These are phyloP conservation scores for Melanchra persicariae DNA, from an alignment of 2,888 invertebrate genomes.

Conservation along the genomic window DNA sequence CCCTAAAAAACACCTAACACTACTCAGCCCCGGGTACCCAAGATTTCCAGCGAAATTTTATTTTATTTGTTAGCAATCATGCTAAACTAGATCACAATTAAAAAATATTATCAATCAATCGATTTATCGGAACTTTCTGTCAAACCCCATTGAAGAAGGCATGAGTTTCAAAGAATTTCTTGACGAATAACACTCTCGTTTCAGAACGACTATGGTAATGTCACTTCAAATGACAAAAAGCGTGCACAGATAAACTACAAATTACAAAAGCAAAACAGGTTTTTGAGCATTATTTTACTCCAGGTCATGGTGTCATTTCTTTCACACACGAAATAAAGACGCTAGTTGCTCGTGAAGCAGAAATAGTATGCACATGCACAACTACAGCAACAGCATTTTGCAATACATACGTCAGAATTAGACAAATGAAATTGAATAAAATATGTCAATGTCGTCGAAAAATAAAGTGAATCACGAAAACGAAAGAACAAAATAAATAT, in stretches of 20 bases:
- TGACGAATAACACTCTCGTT: background rate
- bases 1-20: too few relatives aligned
- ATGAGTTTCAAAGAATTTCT: background rate
- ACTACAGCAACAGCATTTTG: background rate
- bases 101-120: too few relatives aligned
- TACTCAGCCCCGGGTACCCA: too few relatives aligned
- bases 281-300: background rate
- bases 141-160: too few relatives aligned
- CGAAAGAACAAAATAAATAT: slow-evolving; percentile 23
- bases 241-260: background rate
- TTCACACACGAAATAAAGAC: background rate
- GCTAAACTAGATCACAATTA: too few relatives aligned
- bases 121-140: too few relatives aligned
- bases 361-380: background rate
- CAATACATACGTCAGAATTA: background rate
- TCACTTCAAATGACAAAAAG: background rate
- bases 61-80: too few relatives aligned
- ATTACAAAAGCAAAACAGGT: background rate
- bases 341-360: background rate
- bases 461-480: background rate
- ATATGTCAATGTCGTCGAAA: slow-evolving; percentile 6
- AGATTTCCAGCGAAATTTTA: too few relatives aligned
- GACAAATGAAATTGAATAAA: slow-evolving; percentile 1
- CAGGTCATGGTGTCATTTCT: background rate
- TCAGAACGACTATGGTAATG: slow-evolving; percentile 18